A percentile compares a stretch with the other conserved stretches of the same genome.
Evolutionary conservation across 1,140 invertebrate genomes (phyloP).

Genomic region (Lepeophtheirus salmonis): DNA sequence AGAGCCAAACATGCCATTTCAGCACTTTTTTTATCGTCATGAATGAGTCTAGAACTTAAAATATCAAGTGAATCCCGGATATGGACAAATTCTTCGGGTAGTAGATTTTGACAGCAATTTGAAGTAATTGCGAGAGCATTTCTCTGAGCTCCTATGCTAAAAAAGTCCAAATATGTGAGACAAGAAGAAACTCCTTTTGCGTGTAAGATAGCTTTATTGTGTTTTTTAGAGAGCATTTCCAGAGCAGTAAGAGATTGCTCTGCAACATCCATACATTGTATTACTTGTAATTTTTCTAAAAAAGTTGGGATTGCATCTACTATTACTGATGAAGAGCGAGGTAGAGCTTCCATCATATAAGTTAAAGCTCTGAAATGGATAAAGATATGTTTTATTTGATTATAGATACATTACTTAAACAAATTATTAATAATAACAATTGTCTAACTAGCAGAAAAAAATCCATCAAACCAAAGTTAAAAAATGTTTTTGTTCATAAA

Average conservation of each 20-base stretch:
- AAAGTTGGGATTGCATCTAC: conserved; percentile 91
- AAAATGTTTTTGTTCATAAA: too few species aligned
- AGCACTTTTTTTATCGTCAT: conserved; percentile 78
- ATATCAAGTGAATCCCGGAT: conserved; percentile 69
- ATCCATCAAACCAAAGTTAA: too few species aligned
- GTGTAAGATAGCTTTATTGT: conserved; percentile 87
- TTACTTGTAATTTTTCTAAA: conserved; percentile 83
- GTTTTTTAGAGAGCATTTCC: conserved; percentile 85
- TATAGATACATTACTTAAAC: not conserved
- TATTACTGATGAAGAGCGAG: conserved; percentile 50
- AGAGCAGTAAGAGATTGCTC: conserved; percentile 89
- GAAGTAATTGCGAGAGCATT: conserved; percentile 84
- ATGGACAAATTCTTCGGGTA: conserved; percentile 76
- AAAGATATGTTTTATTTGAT: not conserved
- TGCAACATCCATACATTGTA: conserved; percentile 97
- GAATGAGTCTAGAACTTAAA: conserved; percentile 57
- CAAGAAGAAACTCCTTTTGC: conserved; percentile 80
- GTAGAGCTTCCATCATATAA: conserved; percentile 97
- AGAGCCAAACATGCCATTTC: conserved; percentile 93
- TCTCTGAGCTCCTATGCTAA: conserved; percentile 85
- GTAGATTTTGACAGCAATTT: conserved; percentile 87
- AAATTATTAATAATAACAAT: too few species aligned
- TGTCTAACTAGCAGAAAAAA: too few species aligned
- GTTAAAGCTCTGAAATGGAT: conserved; percentile 55
- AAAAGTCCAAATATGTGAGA: conserved; percentile 89